Percentiles rank a stretch among this genome's conserved stretches.
Conservation (phyloP, 2,888 invertebrate species). For the Eupithecia centaureata region DNA sequence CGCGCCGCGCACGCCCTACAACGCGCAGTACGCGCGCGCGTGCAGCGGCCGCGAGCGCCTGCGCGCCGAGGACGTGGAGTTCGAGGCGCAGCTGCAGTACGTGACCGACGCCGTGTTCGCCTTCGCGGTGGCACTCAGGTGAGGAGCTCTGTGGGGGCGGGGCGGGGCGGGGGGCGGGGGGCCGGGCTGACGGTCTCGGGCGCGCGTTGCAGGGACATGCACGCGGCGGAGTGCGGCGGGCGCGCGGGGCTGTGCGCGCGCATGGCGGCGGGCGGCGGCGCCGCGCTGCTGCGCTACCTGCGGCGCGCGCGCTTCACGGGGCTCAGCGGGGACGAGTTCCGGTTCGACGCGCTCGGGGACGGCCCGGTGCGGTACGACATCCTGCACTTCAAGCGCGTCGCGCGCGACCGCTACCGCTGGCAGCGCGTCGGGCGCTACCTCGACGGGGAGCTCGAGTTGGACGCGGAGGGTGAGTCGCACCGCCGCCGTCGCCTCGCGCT, state of each 20-base stretch:
- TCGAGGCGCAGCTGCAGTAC: slow-evolving; percentile 97
- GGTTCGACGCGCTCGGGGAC: slow-evolving; percentile 94
- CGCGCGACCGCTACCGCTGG: slow-evolving; percentile 91
- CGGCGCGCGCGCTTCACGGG: slow-evolving; percentile 93
- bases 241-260: slow-evolving; percentile 90
- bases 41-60: slow-evolving; percentile 93
- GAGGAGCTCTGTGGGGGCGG: background rate
- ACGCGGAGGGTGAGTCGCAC: slow-evolving; percentile 87
- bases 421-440: slow-evolving; percentile 93
- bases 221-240: slow-evolving; percentile 88
- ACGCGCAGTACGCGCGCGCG: slow-evolving; percentile 85
- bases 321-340: slow-evolving; percentile 94
- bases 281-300: slow-evolving; percentile 91
- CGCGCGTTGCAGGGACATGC: slow-evolving; percentile 89
- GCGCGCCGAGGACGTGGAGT: slow-evolving; percentile 89
- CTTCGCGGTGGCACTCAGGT: slow-evolving; percentile 94
- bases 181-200: background rate
- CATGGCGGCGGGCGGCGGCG: slow-evolving; percentile 96
- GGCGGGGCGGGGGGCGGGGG: background rate
- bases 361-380: slow-evolving; percentile 98
- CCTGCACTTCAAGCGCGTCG: slow-evolving; percentile 94
- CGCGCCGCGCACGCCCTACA: slow-evolving; percentile 91
- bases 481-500: background rate
- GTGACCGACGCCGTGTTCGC: slow-evolving; percentile 98
- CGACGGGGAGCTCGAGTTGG: slow-evolving; percentile 90